Conservation (phyloP, 64 coral and sea anemone species). For the Dendrophyllia cribrosa region DNA sequence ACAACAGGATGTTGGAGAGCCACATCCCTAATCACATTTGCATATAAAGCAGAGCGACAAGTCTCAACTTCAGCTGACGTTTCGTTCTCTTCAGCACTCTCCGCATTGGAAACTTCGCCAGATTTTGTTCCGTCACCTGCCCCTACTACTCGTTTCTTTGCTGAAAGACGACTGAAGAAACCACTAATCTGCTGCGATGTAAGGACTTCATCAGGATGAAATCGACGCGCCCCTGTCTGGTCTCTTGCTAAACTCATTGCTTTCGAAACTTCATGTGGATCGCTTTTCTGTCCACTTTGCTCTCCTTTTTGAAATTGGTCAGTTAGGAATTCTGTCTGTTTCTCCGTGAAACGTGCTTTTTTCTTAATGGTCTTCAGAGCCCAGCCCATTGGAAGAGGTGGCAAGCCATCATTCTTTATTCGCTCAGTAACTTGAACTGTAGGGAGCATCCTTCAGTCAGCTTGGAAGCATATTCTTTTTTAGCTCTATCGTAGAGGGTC, state of each 20-base stretch:
- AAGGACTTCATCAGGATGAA: slow-evolving; percentile 40
- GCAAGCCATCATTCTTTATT: neutral
- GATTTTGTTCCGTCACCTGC: neutral
- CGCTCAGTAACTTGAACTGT: neutral
- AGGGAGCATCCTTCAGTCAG: slow-evolving; percentile 33
- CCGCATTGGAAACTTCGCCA: neutral
- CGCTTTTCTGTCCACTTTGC: slow-evolving; percentile 22
- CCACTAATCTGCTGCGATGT: slow-evolving; percentile 33
- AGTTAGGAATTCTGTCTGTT: slow-evolving; percentile 15
- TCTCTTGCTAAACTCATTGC: slow-evolving; percentile 23
- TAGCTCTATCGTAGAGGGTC: slow-evolving; percentile 64
- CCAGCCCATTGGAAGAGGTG: slow-evolving; percentile 47
- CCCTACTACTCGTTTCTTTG: slow-evolving; percentile 24
- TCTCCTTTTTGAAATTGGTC: slow-evolving; percentile 60
- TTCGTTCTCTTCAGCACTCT: neutral
- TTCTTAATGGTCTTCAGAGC: slow-evolving; percentile 43
- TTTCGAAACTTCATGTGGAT: slow-evolving; percentile 49
- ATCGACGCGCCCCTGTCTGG: neutral
- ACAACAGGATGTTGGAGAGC: neutral
- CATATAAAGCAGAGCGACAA: neutral
- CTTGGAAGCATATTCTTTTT: slow-evolving; percentile 33
- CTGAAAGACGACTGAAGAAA: slow-evolving; percentile 17
- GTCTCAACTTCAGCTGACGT: neutral
- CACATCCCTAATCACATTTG: neutral
- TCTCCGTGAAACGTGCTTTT: neutral